Evolutionary conservation across 2,113 vertebrate species (phyloP), one percentile per base, ranked within the genome.

Genomic region (Tetrax tetrax): DNA sequence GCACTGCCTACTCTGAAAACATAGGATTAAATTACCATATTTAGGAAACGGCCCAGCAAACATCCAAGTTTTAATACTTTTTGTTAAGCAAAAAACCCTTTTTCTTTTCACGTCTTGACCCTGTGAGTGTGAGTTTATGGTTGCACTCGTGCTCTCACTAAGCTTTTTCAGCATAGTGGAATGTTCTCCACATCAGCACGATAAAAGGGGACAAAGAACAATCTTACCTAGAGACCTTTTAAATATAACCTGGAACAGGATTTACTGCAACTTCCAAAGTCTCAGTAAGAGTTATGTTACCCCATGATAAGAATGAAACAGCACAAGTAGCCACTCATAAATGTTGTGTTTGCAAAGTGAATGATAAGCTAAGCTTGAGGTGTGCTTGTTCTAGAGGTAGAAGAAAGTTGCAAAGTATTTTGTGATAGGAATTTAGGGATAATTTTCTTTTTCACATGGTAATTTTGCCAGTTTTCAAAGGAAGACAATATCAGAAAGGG

Each of bases 181-280:
- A 70, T 69, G 33, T 79, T 75, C 12, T 85, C 47, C 37, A 51
- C 25, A 56, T 2, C 17, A 79, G 16, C 14, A 88, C 87, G 85
- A 76, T 89, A 31, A 89, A 94, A 48, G 10, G 21, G 80, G 53
- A 38, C 75, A 96, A 97, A 95, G 89, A 68, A 18, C 66, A 80
- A 33, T 29, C 35, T 91, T 82, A 80, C 88, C 68, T 57, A 76
- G 59, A 80, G 41, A 41, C 23, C n/a, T 81, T 87, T 63, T 64
- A 82, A 88, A 84, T 89, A 83, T 16, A 51, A 71, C 29, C 53
- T 84, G 18, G 38, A 23, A 71, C 64, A 61, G 14, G 4, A 59
- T 68, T 93, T 81, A 87, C 50, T 56, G 47, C 53, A 63, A 1
- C 17, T 85, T 87, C 45, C 65, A 69, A 90, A 78, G 82, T 75